A percentile compares a stretch with the other conserved stretches of the same genome.
Conservation (phyloP, 2,113 vertebrate genomes). For the Tachysurus vachellii region DNA sequence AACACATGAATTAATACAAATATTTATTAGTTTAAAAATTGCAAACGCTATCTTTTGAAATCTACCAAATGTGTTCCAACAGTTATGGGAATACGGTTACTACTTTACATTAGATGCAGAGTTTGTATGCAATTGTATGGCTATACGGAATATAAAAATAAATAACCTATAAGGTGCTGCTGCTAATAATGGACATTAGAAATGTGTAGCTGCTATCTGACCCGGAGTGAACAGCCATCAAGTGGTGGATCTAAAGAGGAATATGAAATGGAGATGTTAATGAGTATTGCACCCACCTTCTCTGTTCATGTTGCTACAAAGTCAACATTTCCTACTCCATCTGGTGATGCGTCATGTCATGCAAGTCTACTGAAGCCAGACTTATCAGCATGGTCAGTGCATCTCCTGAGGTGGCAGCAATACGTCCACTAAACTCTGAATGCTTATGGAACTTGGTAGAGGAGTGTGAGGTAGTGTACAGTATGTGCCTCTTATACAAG, state of each 20-base stretch:
- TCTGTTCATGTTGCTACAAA: conserved; percentile 35
- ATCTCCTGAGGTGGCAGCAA: conserved; percentile 2
- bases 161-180: not conserved
- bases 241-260: conserved; percentile 27
- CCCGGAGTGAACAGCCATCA: conserved; percentile 12
- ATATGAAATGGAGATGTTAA: conserved; percentile 50
- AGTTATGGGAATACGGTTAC: not conserved
- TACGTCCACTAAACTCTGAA: not conserved
- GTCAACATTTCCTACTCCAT: conserved; percentile 47
- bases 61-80: not conserved
- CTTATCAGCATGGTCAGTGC: conserved; percentile 27
- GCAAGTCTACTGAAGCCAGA: conserved; percentile 34
- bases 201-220: not conserved
- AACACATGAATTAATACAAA: not conserved
- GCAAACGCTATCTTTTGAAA: not conserved
- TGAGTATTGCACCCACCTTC: conserved; percentile 49
- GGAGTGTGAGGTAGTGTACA: no score
- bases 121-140: not conserved
- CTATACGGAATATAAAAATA: not conserved
- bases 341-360: conserved; percentile 39
- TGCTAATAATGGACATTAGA: not conserved
- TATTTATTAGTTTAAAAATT: not conserved
- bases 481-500: not conserved
- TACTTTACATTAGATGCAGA: not conserved
- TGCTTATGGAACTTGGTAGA: not conserved